Conservation (phyloP, 2,113 vertebrate genomes). For the Dasyprocta punctata region DNA sequence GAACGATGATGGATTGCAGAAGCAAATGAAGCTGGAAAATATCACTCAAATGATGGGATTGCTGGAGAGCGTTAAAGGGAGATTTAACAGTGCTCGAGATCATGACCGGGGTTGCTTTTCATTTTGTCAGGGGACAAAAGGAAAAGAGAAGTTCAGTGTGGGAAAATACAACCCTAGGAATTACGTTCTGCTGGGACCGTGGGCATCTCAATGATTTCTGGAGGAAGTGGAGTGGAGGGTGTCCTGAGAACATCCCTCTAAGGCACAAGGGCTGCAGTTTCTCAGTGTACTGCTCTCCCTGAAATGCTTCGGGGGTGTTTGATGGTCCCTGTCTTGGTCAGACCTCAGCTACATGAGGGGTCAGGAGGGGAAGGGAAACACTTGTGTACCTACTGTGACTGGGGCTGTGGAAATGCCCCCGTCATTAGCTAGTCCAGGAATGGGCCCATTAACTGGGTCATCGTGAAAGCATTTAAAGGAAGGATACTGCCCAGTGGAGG, state of each 20-base stretch:
- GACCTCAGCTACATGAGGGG: not conserved
- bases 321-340: not conserved
- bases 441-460: not conserved
- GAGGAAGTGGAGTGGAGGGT: not conserved
- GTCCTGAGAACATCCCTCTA: not conserved
- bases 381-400: too few relatives aligned
- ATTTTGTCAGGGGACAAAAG: not conserved
- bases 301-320: not conserved
- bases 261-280: not conserved
- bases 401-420: not conserved
- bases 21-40: not conserved
- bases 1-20: not conserved
- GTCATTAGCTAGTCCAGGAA: not conserved
- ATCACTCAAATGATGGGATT: not conserved
- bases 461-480: not conserved
- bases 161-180: not conserved
- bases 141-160: not conserved
- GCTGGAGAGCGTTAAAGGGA: not conserved
- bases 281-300: not conserved
- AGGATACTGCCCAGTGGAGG: not conserved
- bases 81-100: not conserved
- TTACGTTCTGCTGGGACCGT: not conserved
- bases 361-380: not conserved
- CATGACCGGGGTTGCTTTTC: not conserved
- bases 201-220: not conserved